Evolutionary conservation across 2,113 vertebrate genomes (phyloP), one percentile per base, ranked within the genome.

Genomic region (Glaucidium brasilianum): DNA sequence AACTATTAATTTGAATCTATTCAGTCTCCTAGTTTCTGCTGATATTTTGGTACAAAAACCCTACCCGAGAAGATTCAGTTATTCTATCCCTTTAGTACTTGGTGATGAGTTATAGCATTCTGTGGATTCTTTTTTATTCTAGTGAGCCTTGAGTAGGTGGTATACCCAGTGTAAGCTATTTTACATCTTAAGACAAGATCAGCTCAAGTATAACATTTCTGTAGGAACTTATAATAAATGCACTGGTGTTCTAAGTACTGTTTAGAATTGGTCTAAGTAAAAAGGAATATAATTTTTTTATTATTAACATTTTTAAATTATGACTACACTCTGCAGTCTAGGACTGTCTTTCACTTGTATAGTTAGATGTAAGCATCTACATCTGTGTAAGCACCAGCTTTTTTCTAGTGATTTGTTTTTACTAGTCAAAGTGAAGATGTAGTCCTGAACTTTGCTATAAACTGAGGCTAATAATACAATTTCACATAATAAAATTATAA

Each of bases 11-110:
- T 67, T 59, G 32, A 63, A 37, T 73, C 52, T 84, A 0, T 82
- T 72, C 1, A 30, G 15, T 85, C 27, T 68, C 15, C 52, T 56
- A 20, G 11, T 88, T 81, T 85, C 23, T 75, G 29, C 23, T 55
- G 23, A 6, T 90, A 14, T 72, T 74, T 60, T 72, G 43, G 10
- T 82, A 76, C 12, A 68, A 72, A 75, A 88, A 43, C 55, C 0
- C 1, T 50, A 37, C 9, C 15, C 47, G 23, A 59, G 10, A 75
- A 71, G 60, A 52, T 68, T 26, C 0, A 0, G 3, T 74, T 93
- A 22, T 43, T 43, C 4, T 84, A 1, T 69, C 34, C 16, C 18
- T 64, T 82, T 75, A 64, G 26, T 58, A 25, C 11, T 76, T 73
- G 10, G 12, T 64, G 37, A 26, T 52, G 8, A 4, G 12, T 88